Evolutionary conservation across 2,888 invertebrate genomes (phyloP), one percentile per base, ranked within the genome.

Genomic region (Iphiclides podalirius): DNA sequence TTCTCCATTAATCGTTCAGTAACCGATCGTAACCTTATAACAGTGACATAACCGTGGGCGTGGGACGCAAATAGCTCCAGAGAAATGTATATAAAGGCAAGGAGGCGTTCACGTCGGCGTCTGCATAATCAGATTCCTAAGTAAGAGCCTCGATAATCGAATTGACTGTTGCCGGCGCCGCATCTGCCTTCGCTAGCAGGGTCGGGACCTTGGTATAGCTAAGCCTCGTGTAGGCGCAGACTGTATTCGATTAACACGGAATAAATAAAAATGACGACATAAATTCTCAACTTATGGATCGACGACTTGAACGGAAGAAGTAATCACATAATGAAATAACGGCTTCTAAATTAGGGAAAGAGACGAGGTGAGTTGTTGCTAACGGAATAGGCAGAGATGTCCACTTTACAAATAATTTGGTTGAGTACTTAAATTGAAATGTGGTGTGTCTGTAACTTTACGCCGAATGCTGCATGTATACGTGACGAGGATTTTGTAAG

Each of bases 41-140:
- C 1, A n/a, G 3, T 31, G 31, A n/a, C 6, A 12, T 31, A n/a
- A 12, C 26, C 28, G 28, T 28, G 28, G 28, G 11, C 31, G 11
- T 4, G 1, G 14, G 35, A 14, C 35, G 14, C 7, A 7, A 43
- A 12, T 13, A 9, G 35, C 14, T 14, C 17, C 23, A 23, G 8
- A 16, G 12, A 37, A 36, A 37, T 12, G 12, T 15, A 15, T 12
- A 17, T 28, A 23, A 43, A 35, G 14, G 28, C 11, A 40, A 40
- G 14, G 15, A 50, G 41, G 47, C 35, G n/a, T n/a, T n/a, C n/a
- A n/a, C n/a, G 40, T 17, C 34, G 31, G 12, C 45, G 51, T 47
- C 37, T 13, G 8, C 42, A 35, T 54, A 52, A 52, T 54, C 47
- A 38, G 47, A 50, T 54, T 50, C 31, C 39, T 35, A 14, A 15